Base-by-base conservation (phyloP, 2,888 invertebrate genomes). In the Ormyrus rosae region DNA sequence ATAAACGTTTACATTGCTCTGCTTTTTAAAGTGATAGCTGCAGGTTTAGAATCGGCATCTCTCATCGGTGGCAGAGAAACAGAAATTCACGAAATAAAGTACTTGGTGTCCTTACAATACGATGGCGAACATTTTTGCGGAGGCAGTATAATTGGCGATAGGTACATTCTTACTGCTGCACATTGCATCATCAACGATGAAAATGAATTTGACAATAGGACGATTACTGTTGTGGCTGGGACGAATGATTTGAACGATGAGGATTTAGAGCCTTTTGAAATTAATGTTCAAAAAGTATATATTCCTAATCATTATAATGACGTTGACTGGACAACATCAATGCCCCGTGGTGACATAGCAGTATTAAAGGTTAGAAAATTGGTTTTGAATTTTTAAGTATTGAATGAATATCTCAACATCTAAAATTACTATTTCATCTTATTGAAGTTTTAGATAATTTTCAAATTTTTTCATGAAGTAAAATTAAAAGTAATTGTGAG, bases 51-150 rank as follows among this genome's bases (percentile, higher is more conserved):
- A 10, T 46, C 65, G 11, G 75, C 48, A n/a, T 60, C 81, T 5
- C n/a, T 81, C 4, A 78, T 81, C 48, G 81, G 78, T 2, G 81
- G 78, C 3, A 19, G 34, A 19, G 51, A 60, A 63, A 67, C 50
- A 5, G 8, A 60, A 10, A 34, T 13, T 4, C 50, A 65, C 0
- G 77, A 81, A 13, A 64, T 69, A 11, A 75, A 72, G 34, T 81
- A 81, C 53, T 13, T 76, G 6, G 80, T 80, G 10, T 80, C 75
- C 5, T 19, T 79, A 51, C 73, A 79, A 46, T 8, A 7, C 2
- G 13, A 79, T 3, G 65, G 46, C 34, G 65, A 78, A 9, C 81
- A 81, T 51, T 58, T 76, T 51, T 81, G 81, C 73, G 81, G 81
- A 0, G 81, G 81, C 9, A 73, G 81, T 8, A 79, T 81, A 9